phyloP scores from a whole-genome alignment of 2,797 vertebrate genomes.

The Champsocephalus esox region DNA sequence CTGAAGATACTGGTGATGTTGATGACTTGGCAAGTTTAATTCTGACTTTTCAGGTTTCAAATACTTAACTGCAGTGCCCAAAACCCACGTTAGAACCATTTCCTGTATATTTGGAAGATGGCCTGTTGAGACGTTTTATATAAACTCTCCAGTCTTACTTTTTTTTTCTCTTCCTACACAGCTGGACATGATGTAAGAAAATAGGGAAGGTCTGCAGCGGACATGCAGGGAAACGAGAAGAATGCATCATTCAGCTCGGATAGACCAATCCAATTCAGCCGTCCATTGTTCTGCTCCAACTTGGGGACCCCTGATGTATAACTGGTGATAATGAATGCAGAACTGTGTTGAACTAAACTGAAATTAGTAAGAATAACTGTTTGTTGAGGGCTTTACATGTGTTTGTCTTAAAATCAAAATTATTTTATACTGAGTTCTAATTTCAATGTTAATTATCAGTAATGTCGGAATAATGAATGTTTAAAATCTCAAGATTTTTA shows the following conservation, averaged over 20 bases:
- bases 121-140: constrained; percentile 22
- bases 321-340: background rate
- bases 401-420: constrained; percentile 15
- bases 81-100: constrained; percentile 18
- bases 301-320: constrained; percentile 7
- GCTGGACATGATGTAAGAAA: constrained; percentile 94
- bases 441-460: background rate
- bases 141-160: constrained; percentile 34
- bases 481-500: constrained; percentile 17
- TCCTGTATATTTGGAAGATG: constrained; percentile 21
- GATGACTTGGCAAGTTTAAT: constrained; percentile 92
- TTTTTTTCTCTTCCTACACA: constrained; percentile 78
- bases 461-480: constrained; percentile 4
- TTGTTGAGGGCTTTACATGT: background rate
- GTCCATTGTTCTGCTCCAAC: constrained; percentile 58
- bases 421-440: background rate
- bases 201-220: constrained; percentile 41
- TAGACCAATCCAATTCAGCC: constrained; percentile 51
- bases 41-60: constrained; percentile 19
- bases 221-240: constrained; percentile 48
- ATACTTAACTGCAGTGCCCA: constrained; percentile 13
- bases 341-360: background rate
- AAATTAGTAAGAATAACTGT: background rate
- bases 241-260: constrained; percentile 49
- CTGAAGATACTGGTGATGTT: constrained; percentile 90